Evolutionary conservation across 2,797 vertebrate genomes (phyloP).

Genomic region (Anas flavirostris): DNA sequence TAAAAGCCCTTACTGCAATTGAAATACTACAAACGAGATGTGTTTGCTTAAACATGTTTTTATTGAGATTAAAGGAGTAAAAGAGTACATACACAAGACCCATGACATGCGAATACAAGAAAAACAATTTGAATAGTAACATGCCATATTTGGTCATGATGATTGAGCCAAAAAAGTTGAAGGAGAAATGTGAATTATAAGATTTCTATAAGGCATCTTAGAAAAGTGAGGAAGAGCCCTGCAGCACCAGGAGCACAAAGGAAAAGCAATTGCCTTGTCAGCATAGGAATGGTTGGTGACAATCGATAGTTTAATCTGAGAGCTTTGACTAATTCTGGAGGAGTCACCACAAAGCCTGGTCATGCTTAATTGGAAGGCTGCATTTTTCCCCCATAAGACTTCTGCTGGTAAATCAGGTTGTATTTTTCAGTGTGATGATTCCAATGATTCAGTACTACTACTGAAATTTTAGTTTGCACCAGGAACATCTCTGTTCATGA

Average conservation of each 20-base stretch:
- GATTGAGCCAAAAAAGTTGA: neutral
- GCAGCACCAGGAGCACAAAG: slow-evolving; percentile 16
- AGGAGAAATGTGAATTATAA: neutral
- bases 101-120: neutral
- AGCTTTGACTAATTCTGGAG: neutral
- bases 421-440: neutral
- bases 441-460: fast-evolving
- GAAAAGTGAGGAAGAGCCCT: neutral
- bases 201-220: neutral
- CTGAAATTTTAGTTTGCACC: neutral
- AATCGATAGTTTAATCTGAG: neutral
- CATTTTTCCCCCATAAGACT: neutral
- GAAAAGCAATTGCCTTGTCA: neutral
- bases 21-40: neutral
- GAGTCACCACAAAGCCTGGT: neutral
- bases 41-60: slow-evolving; percentile 38
- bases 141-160: neutral
- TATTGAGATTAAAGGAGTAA: slow-evolving; percentile 28
- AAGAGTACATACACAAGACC: neutral
- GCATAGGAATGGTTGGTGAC: neutral
- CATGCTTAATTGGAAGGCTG: neutral
- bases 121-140: neutral
- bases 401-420: neutral
- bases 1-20: neutral
- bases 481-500: neutral